These are phyloP conservation scores for Xanthostigma xanthostigma DNA, from an alignment of 2,888 invertebrate species.

Conservation along the genomic window DNA sequence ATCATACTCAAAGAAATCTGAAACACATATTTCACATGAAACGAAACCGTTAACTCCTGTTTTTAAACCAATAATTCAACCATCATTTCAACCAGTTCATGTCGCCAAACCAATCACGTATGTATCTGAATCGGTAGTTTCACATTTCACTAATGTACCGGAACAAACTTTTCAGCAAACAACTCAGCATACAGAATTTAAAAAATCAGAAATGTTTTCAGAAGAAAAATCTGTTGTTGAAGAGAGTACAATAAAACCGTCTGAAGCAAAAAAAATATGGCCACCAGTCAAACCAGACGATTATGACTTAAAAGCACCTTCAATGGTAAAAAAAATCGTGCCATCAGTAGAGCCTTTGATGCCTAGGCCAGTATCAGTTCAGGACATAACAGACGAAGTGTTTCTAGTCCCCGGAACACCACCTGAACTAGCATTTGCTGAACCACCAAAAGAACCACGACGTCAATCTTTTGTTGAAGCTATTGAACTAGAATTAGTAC, in stretches of 20 bases:
- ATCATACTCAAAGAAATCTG: constrained; percentile 1
- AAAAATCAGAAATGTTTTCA: constrained; percentile 15
- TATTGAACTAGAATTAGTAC: constrained; percentile 38
- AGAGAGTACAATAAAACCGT: constrained; percentile 28
- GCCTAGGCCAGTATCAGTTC: constrained; percentile 26
- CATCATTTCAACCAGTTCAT: constrained; percentile 16
- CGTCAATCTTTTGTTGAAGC: constrained; percentile 40
- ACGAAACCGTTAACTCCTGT: background rate
- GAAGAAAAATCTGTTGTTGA: constrained; percentile 25
- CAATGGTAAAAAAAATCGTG: constrained; percentile 29
- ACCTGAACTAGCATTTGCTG: constrained; percentile 49
- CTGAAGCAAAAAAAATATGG: constrained; percentile 34
- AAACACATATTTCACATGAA: constrained; percentile 4
- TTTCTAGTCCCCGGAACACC: constrained; percentile 49
- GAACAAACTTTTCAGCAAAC: constrained; percentile 13
- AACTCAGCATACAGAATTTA: constrained; percentile 1
- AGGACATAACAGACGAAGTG: constrained; percentile 32
- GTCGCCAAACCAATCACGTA: constrained; percentile 18
- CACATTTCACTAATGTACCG: constrained; percentile 25
- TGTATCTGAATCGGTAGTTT: constrained; percentile 28
- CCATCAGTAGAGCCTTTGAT: constrained; percentile 18
- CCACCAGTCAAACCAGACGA: constrained; percentile 24
- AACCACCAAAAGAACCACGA: constrained; percentile 30
- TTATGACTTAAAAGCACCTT: constrained; percentile 32
- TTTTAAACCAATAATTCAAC: constrained; percentile 12